Percentiles rank a stretch among this genome's conserved stretches.
phyloP scores from a whole-genome alignment of 2,888 invertebrate species.

The Lasioglossum pauxillum region DNA sequence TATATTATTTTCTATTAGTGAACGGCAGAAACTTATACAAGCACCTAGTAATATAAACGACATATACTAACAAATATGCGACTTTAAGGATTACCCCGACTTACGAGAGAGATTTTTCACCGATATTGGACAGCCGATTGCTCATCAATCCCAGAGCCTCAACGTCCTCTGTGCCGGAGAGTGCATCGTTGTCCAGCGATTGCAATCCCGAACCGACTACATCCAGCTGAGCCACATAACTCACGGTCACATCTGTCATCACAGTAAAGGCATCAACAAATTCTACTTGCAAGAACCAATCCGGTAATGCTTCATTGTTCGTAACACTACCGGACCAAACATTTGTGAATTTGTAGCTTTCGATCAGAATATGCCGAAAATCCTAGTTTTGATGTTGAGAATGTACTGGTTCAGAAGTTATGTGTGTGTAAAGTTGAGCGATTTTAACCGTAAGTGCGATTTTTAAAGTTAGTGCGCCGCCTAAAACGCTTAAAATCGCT shows the following conservation, averaged over 20 bases:
- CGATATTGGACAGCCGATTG: slow-evolving; percentile 92
- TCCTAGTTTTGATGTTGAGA: no score
- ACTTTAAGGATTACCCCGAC: slow-evolving; percentile 70
- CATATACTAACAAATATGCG: neutral
- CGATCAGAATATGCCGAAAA: no score
- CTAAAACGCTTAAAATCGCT: no score
- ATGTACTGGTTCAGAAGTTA: no score
- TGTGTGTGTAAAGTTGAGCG: no score
- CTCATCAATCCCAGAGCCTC: slow-evolving; percentile 93
- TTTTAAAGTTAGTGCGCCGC: no score
- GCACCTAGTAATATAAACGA: no score
- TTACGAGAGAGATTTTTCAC: slow-evolving; percentile 92
- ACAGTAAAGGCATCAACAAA: neutral
- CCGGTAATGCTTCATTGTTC: neutral
- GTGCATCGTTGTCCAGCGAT: slow-evolving; percentile 92
- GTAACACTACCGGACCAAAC: neutral
- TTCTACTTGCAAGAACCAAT: neutral
- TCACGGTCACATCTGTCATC: slow-evolving; percentile 90
- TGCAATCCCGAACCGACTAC: slow-evolving; percentile 93
- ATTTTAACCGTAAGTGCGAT: no score
- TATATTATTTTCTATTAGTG: no score
- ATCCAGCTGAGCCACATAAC: slow-evolving; percentile 92
- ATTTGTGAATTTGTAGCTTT: no score
- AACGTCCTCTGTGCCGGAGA: slow-evolving; percentile 87
- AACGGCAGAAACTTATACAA: neutral